Base-by-base conservation (phyloP, 2,888 invertebrate species). In the Hydropsyche betteni region DNA sequence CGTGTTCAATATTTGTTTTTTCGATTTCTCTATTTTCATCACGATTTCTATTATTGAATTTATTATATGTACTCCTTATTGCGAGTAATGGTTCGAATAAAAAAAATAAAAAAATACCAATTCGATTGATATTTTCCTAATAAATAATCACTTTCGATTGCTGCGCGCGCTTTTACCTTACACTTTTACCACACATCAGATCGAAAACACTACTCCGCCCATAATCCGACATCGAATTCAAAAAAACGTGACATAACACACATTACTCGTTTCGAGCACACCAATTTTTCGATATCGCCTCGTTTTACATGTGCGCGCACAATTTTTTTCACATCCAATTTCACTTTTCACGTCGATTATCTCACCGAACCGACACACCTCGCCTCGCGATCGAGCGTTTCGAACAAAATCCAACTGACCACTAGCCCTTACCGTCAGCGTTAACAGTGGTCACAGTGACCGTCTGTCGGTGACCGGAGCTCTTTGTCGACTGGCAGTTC, bases 391-490 rank as follows among this genome's bases (percentile, higher is more conserved):
- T 14, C 14, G n/a, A n/a, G n/a, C n/a, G n/a, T 7, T 6, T 33
- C 64, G 34, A 16, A 64, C 61, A 61, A 16, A 61, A 12, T 1
- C 24, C 4, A 16, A 61, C 61, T 53, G 16, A 24, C 16, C 16
- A 16, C 16, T 14, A 2, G 58, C 58, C 58, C 16, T 58, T 58
- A 58, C 58, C 24, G 24, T 24, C 2, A 2, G 1, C 24, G 24
- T 24, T 24, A 24, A 24, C 24, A 61, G 16, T 61, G 61, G 5
- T 61, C 61, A 5, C 3, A 0, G 36, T 44, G 24, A 53, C 34
- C 58, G 55, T 34, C 61, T 72, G 72, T 16, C 33, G 10, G 58
- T 2, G 72, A 58, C 72, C 55, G 72, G 58, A 6, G 12, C 58
- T 72, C 61, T 7, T 58, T 36, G 16, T 33, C 53, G 24, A 38